These are phyloP conservation scores for Enteromius radiatus DNA, from an alignment of 2,797 vertebrate species.

Conservation along the genomic window DNA sequence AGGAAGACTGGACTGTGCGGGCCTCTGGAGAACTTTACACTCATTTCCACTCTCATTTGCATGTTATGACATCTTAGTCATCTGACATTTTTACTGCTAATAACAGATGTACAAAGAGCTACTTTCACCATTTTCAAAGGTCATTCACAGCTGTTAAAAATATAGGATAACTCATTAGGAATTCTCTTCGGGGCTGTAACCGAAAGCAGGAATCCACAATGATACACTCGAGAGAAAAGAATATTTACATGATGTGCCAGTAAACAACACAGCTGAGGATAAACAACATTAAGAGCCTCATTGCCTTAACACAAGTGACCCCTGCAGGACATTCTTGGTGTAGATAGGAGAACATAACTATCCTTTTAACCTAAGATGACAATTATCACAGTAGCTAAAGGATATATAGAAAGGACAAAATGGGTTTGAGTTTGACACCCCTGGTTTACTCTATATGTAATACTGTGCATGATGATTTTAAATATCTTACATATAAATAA, in stretches of 20 bases:
- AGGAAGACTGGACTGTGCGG: not conserved
- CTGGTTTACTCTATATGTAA: no score
- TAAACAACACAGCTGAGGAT: not conserved
- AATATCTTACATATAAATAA: not conserved
- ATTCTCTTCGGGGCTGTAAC: not conserved
- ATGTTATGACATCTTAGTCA: slow-evolving; percentile 26
- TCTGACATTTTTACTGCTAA: slow-evolving; percentile 24
- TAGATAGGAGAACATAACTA: not conserved
- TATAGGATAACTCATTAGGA: not conserved
- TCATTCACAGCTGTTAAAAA: not conserved
- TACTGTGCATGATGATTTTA: not conserved
- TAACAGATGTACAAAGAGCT: slow-evolving; percentile 9
- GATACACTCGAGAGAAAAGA: not conserved
- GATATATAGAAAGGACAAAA: not conserved
- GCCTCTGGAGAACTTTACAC: slow-evolving; percentile 37
- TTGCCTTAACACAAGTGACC: slow-evolving; percentile 11
- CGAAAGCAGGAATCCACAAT: not conserved
- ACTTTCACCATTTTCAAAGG: slow-evolving; percentile 12
- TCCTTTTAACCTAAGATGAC: not conserved
- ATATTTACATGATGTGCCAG: not conserved
- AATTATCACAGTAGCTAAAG: not conserved
- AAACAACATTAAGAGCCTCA: not conserved
- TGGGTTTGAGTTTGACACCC: no score
- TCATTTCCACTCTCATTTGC: slow-evolving; percentile 33
- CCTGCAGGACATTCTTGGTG: slow-evolving; percentile 8